These are phyloP conservation scores for Bombus cullumanus DNA, from an alignment of 1,140 invertebrate genomes.

Conservation along the genomic window DNA sequence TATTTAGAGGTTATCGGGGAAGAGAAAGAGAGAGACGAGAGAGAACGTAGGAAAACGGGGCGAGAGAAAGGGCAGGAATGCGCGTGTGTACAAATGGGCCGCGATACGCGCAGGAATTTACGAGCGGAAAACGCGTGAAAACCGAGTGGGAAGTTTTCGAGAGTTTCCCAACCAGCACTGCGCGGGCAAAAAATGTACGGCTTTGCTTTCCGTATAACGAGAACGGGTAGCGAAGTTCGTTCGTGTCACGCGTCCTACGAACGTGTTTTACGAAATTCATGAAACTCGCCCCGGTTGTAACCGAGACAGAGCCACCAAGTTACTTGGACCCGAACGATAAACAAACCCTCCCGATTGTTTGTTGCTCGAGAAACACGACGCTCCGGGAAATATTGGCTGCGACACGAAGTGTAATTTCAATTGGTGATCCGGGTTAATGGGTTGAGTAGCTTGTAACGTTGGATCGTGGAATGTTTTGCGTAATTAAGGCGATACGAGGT, in stretches of 20 bases:
- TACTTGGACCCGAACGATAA: not conserved
- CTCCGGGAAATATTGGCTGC: not conserved
- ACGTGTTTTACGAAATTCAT: conserved; percentile 6
- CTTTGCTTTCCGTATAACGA: not conserved
- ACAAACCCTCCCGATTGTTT: not conserved
- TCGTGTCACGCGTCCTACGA: not conserved
- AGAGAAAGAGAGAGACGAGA: not conserved
- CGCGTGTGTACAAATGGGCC: conserved; percentile 15
- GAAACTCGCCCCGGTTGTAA: not conserved
- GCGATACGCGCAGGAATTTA: conserved; percentile 29
- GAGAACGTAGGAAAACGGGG: not conserved
- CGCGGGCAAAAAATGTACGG: not conserved
- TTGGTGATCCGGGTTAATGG: conserved; percentile 2
- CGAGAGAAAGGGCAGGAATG: not conserved
- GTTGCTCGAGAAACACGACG: not conserved
- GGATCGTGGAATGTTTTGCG: not conserved
- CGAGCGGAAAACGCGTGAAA: conserved; percentile 18
- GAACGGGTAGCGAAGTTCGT: not conserved
- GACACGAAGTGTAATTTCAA: conserved; percentile 1
- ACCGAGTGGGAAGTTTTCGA: conserved; percentile 14
- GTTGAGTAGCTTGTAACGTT: not conserved
- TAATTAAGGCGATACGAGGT: not conserved
- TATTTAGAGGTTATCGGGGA: not conserved
- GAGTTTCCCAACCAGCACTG: not conserved
- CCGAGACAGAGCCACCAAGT: too few species aligned